These are phyloP conservation scores for Acleris holmiana DNA, from an alignment of 2,888 invertebrate genomes.

Conservation along the genomic window DNA sequence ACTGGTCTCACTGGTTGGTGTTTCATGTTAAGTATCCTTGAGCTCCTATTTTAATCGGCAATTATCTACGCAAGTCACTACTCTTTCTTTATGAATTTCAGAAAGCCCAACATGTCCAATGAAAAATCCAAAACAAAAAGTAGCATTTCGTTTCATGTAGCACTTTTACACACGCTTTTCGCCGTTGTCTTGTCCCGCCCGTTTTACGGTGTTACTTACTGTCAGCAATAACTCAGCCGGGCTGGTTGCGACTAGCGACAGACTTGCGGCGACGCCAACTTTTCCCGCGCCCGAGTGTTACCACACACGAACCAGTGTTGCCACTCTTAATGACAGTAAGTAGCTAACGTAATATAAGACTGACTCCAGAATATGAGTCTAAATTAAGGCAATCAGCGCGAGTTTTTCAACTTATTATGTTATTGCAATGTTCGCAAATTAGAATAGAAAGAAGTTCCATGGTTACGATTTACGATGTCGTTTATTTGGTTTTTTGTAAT, in stretches of 20 bases:
- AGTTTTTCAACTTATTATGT: slow-evolving; percentile 11
- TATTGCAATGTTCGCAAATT: slow-evolving; percentile 6
- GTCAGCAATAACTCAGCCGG: slow-evolving; percentile 29
- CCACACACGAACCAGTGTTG: slow-evolving; percentile 26
- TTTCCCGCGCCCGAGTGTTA: slow-evolving; percentile 28
- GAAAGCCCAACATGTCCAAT: no score
- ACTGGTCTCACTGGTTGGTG: no score
- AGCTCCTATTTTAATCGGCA: no score
- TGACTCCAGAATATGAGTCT: slow-evolving; percentile 23
- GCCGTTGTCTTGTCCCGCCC: slow-evolving; percentile 5
- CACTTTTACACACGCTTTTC: background rate
- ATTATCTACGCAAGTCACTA: no score
- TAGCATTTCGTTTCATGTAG: background rate
- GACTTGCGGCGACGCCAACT: slow-evolving; percentile 26
- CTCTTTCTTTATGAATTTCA: no score
- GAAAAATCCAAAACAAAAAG: no score
- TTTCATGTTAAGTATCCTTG: no score
- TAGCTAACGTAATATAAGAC: slow-evolving; percentile 9
- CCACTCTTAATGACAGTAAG: slow-evolving; percentile 32
- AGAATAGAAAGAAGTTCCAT: background rate
- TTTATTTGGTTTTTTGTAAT: slow-evolving; percentile 11
- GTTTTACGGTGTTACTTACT: slow-evolving; percentile 21
- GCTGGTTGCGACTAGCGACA: slow-evolving; percentile 11
- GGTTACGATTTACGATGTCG: slow-evolving; percentile 7
- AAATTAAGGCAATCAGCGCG: slow-evolving; percentile 24